Conservation (phyloP, 2,888 invertebrate species). For the Selenia dentaria region DNA sequence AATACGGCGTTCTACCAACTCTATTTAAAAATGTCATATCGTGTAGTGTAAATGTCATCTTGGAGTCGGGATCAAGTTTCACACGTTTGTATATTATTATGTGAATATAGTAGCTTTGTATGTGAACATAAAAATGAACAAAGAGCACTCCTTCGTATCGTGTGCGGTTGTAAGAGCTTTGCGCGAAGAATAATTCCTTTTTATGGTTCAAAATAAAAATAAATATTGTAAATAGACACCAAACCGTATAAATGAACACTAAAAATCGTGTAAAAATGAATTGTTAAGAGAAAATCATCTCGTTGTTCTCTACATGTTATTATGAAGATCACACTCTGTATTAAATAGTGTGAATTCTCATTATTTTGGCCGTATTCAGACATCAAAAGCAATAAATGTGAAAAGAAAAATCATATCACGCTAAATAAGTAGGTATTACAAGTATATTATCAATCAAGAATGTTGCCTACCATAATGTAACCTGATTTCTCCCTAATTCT, state of each 20-base stretch:
- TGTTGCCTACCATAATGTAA: too few species aligned
- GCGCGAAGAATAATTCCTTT: not conserved
- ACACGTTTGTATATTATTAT: constrained; percentile 13
- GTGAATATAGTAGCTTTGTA: constrained; percentile 16
- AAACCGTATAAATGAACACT: not conserved
- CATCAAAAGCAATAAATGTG: too few species aligned
- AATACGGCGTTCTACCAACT: too few species aligned
- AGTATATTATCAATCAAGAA: too few species aligned
- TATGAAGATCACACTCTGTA: too few species aligned
- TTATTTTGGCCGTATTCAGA: too few species aligned
- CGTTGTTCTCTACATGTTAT: too few species aligned
- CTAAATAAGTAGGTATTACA: too few species aligned
- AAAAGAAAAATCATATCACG: too few species aligned
- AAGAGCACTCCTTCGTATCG: constrained; percentile 1
- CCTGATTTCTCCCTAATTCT: too few species aligned
- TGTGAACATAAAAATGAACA: constrained; percentile 10
- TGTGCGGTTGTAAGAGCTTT: not conserved
- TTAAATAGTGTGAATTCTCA: too few species aligned
- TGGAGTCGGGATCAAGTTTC: constrained; percentile 6
- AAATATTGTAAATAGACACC: not conserved
- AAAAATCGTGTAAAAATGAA: not conserved
- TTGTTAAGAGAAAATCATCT: not conserved
- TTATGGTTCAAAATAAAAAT: not conserved
- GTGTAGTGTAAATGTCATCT: constrained; percentile 1
- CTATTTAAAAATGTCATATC: too few species aligned